Base-by-base conservation (phyloP, 1,140 invertebrate genomes). In the Hylaeus anthracinus region DNA sequence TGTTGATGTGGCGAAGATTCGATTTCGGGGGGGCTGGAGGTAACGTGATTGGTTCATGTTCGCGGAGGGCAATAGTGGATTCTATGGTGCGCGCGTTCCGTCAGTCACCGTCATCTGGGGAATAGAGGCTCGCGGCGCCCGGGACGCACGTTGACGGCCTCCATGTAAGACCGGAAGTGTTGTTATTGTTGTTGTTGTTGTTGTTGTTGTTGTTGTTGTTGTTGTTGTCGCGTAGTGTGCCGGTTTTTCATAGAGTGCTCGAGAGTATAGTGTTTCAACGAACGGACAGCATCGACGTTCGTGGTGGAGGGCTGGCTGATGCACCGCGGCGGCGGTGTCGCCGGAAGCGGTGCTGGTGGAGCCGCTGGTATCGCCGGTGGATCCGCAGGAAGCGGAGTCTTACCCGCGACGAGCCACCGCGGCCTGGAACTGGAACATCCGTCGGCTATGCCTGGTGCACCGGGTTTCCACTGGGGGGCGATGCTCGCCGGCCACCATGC, bases 281-380 rank as follows among this genome's bases (percentile, higher is more conserved):
- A 45, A 81, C 60, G 70, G 72, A 63, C 80, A 81, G 70, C 78
- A 85, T 72, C 73, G 67, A 75, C 80, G 67, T 89, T 85, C 90
- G 92, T 88, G 88, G 90, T 93, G 92, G 93, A 91, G 89, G 92
- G 89, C 88, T 94, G 93, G 92, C 92, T 94, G 90, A 94, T 95
- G 94, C 93, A 94, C 92, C 92, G 92, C 82, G 92, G 94, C 86
- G 90, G 91, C 89, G 91, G 89, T 83, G 91, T 88, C 88, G 90
- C 85, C 81, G 91, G 90, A 86, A 91, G 90, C 89, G 90, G 90
- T 86, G 88, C 89, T 88, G 89, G 88, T 87, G 89, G 88, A 86
- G 89, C 88, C 73, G 88, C 84, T 75, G 88, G 85, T 72, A 84
- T 82, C 82, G 82, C 79, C 65, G 87, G 87, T 64, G 85, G 84